Percentiles rank a stretch among this genome's conserved stretches.
Evolutionary conservation across 2,888 invertebrate species (phyloP).

Genomic region (Synanthedon myopaeformis): DNA sequence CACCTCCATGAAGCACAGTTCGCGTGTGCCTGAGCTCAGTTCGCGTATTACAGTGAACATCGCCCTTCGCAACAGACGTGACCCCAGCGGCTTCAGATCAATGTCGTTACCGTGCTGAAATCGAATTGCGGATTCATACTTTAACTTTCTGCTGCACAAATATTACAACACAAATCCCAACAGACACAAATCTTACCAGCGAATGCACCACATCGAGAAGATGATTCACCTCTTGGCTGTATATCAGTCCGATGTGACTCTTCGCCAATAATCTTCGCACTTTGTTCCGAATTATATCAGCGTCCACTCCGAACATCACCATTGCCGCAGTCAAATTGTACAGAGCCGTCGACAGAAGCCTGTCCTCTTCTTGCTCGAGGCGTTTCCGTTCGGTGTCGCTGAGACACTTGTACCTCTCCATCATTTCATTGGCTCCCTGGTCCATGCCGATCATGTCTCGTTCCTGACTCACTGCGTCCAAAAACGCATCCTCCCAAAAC

Average conservation of each 20-base stretch:
- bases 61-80: constrained; percentile 94
- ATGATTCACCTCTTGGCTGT: constrained; percentile 97
- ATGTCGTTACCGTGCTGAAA: constrained; percentile 96
- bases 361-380: constrained; percentile 97
- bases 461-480: constrained; percentile 98
- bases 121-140: background rate
- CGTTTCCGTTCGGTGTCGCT: constrained; percentile 94
- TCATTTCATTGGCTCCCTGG: constrained; percentile 98
- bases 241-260: constrained; percentile 97
- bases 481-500: constrained; percentile 99
- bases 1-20: constrained; percentile 91
- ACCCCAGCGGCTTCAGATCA: constrained; percentile 94
- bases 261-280: constrained; percentile 93
- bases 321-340: constrained; percentile 97
- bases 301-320: constrained; percentile 90
- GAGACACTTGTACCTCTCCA: constrained; percentile 95
- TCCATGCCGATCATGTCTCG: constrained; percentile 99
- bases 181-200: constrained; percentile 74
- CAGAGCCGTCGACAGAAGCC: constrained; percentile 92
- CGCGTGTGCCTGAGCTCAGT: constrained; percentile 86
- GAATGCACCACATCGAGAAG: constrained; percentile 94
- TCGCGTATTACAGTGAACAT: constrained; percentile 97
- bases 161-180: background rate
- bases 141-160: no score
- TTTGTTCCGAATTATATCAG: constrained; percentile 87